A percentile compares a stretch with the other conserved stretches of the same genome.
These are phyloP conservation scores for Tenrec ecaudatus DNA, from an alignment of 2,113 vertebrate species.

Conservation along the genomic window DNA sequence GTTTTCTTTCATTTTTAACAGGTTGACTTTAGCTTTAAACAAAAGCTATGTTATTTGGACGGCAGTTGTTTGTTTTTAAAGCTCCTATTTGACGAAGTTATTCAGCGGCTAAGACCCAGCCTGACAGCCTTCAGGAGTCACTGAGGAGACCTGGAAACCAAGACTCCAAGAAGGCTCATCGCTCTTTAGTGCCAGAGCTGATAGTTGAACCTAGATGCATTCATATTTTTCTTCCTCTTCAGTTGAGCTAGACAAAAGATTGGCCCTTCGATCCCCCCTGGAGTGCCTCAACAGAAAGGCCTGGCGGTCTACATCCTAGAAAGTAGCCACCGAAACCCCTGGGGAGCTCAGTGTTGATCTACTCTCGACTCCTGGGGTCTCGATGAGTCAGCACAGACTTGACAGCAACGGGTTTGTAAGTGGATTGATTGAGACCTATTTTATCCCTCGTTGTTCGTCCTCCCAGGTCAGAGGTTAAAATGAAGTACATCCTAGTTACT, in stretches of 20 bases:
- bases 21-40: constrained; percentile 29
- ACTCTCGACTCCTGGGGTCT: not conserved
- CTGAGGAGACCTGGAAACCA: not conserved
- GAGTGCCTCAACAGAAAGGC: not conserved
- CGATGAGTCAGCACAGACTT: not conserved
- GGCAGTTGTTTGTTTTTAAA: constrained; percentile 46
- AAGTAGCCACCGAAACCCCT: not conserved
- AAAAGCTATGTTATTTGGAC: constrained; percentile 20
- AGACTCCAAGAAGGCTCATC: not conserved
- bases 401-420: not conserved
- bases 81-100: constrained; percentile 43
- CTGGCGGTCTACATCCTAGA: not conserved
- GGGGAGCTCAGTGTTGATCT: not conserved
- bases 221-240: constrained; percentile 5
- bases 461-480: constrained; percentile 83
- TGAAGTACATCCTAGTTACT: constrained; percentile 99
- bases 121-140: not conserved
- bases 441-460: constrained; percentile 32
- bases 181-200: not conserved
- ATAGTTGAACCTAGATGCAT: not conserved
- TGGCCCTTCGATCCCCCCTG: not conserved
- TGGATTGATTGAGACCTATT: constrained; percentile 6
- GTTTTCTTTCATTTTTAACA: not conserved
- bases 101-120: not conserved
- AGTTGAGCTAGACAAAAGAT: not conserved